Percentiles rank a stretch among this genome's conserved stretches.
phyloP scores from a whole-genome alignment of 53 echinoderm and acorn worm genomes.

The Hippasteria phrygiana region DNA sequence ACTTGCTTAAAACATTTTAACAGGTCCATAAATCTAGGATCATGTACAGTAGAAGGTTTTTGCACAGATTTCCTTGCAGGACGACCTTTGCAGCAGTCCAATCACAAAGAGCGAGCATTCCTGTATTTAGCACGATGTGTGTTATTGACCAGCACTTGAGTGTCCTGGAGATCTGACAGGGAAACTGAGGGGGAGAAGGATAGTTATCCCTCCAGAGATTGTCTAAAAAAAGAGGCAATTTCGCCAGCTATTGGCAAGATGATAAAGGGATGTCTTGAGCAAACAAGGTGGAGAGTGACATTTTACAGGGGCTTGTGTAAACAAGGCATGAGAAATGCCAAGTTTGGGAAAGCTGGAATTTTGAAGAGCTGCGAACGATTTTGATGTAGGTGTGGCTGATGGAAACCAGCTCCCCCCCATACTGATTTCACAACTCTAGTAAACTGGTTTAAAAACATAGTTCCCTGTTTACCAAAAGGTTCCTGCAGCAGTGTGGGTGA shows the following conservation, averaged over 20 bases:
- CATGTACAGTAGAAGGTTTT: too few relatives aligned
- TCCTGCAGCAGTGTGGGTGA: too few relatives aligned
- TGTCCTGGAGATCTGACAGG: not conserved
- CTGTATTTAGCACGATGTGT: not conserved
- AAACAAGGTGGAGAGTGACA: constrained; percentile 35
- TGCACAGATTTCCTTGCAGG: too few relatives aligned
- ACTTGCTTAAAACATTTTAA: too few relatives aligned
- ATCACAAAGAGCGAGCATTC: too few relatives aligned
- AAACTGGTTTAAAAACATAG: not conserved
- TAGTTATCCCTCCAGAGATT: not conserved
- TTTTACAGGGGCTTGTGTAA: constrained; percentile 52
- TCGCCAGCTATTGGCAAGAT: constrained; percentile 4
- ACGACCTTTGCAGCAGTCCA: too few relatives aligned
- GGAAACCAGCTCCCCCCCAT: not conserved
- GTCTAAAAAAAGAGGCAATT: constrained; percentile 24
- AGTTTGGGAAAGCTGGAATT: constrained; percentile 1
- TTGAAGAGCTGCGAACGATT: constrained; percentile 40
- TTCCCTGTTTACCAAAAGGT: too few relatives aligned
- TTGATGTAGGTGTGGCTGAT: too few relatives aligned
- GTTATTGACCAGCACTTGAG: not conserved
- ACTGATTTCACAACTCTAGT: not conserved
- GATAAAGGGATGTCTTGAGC: constrained; percentile 2
- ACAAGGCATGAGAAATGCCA: not conserved
- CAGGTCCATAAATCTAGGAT: too few relatives aligned
- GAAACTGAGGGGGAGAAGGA: not conserved